Percentiles rank a stretch among this genome's conserved stretches.
Evolutionary conservation across 2,113 vertebrate species (phyloP).

Genomic region (Pangasianodon hypophthalmus): DNA sequence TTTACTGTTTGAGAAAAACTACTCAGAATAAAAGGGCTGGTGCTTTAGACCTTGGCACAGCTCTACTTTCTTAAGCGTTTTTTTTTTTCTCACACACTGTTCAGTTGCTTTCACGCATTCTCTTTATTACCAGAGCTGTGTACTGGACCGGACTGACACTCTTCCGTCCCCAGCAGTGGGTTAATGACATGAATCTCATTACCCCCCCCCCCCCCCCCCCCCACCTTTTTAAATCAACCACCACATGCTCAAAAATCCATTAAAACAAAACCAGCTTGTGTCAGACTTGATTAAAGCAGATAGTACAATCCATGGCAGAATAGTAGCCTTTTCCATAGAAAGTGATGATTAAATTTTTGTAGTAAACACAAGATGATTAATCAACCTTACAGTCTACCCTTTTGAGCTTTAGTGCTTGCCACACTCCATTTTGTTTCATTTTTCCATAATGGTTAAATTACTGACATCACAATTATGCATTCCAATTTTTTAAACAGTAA

Average conservation of each 20-base stretch:
- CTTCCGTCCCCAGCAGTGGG: conserved; percentile 38
- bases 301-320: background rate
- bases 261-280: conserved; percentile 30
- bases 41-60: conserved; percentile 54
- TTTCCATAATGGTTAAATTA: conserved; percentile 19
- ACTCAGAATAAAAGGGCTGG: conserved; percentile 46
- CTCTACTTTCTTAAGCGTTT: conserved; percentile 60
- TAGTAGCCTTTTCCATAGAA: conserved; percentile 3
- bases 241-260: conserved; percentile 28
- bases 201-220: background rate
- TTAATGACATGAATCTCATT: conserved; percentile 58
- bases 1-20: conserved; percentile 41
- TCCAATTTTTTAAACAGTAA: background rate
- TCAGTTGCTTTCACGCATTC: conserved; percentile 64
- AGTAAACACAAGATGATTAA: conserved; percentile 10
- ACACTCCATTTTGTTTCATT: background rate
- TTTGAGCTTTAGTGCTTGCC: background rate
- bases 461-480: background rate
- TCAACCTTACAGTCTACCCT: conserved; percentile 17
- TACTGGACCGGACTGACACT: conserved; percentile 48
- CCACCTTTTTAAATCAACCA: conserved; percentile 42
- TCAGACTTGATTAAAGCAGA: conserved; percentile 30
- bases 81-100: conserved; percentile 57
- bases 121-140: conserved; percentile 62
- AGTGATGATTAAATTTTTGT: background rate